Evolutionary conservation across 2,797 vertebrate genomes (phyloP), one percentile per base, ranked within the genome.

Genomic region (Gallinago stenura): DNA sequence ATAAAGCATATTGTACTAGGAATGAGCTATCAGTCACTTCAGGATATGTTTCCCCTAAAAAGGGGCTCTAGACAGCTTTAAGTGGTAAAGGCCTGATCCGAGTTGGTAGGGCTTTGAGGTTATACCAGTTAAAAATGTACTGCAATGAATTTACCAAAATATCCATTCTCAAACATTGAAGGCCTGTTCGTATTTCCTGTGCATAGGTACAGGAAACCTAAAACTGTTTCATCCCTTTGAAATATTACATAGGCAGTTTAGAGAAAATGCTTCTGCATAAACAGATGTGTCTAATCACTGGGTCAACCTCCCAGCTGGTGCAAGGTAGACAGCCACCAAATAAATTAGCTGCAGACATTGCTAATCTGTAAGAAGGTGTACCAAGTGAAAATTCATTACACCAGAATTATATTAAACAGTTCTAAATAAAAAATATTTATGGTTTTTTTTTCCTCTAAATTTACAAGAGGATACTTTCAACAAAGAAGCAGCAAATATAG

Each of bases 1-100:
- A 46, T 58, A 82, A 65, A 91, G 24, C 10, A 9, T 39, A 35
- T 22, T 45, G 12, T 12, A 26, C 35, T 58, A 30, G 17, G 80
- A 88, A 57, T 60, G 7, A 85, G 22, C 18, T n/a, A 18, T 18
- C 28, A 48, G 60, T 28, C 45, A 48, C 28, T 45, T 70, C 43
- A 54, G 15, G 71, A 77, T 1, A 3, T 16, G 24, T 7, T 86
- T 70, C 39, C 14, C 4, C 39, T 24, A 6, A 61, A 79, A 72
- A 12, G 6, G 3, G 58, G 15, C n/a, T 70, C 43, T 25, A 50
- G 2, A 51, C 5, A 78, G 66, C 37, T 91, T 76, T 39, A 33
- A 35, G 12, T 1, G 0, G 21, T 39, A 35, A 41, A 4, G 0
- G 20, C 35, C 39, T 51, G 19, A 87, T 22, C 30, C 21, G 5